phyloP scores from a whole-genome alignment of 2,113 vertebrate species.

The Neofelis nebulosa region DNA sequence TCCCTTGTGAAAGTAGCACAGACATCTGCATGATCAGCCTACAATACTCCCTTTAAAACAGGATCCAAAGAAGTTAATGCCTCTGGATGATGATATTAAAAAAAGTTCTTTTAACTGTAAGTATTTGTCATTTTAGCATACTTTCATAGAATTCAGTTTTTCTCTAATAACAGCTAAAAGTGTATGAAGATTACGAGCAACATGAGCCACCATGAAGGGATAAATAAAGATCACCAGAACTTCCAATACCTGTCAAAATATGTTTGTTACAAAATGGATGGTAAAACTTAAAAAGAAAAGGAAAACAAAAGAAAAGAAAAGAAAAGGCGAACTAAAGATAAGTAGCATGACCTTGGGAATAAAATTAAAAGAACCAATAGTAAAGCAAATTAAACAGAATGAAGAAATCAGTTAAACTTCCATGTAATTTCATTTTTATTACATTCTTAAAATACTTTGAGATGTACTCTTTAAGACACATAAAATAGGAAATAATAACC shows the following conservation, averaged over 20 bases:
- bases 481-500: background rate
- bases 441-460: conserved; percentile 16
- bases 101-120: conserved; percentile 7
- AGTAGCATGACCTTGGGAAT: background rate
- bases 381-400: background rate
- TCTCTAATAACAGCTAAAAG: background rate
- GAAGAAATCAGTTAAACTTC: conserved; percentile 15
- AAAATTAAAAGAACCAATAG: conserved; percentile 40
- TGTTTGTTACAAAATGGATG: background rate
- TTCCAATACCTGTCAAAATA: background rate
- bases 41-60: background rate
- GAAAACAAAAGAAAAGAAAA: background rate
- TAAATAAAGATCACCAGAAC: background rate
- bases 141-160: conserved; percentile 39
- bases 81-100: background rate
- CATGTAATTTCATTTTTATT: conserved; percentile 28
- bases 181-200: conserved; percentile 9
- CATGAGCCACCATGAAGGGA: background rate
- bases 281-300: background rate
- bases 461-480: background rate
- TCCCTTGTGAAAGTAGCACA: background rate
- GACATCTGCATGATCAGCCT: background rate
- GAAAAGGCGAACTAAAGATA: background rate
- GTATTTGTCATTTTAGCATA: conserved; percentile 26
- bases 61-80: background rate